Base-by-base conservation (phyloP, 2,797 vertebrate species). In the Chromis chromis region DNA sequence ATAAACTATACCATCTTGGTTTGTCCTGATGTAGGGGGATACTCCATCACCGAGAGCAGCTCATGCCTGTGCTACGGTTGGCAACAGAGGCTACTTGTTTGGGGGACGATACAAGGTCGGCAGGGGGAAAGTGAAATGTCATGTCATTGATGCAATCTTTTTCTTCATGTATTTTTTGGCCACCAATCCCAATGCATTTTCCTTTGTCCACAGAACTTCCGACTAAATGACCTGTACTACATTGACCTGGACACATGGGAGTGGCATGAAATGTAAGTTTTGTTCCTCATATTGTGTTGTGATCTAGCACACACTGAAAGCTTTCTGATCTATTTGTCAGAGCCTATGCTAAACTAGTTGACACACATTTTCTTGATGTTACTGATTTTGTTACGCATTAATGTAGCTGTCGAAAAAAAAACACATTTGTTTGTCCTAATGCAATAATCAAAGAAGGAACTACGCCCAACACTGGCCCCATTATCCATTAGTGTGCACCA, bases 241-340 rank as follows among this genome's bases (percentile, higher is more conserved):
- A 95, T 99, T 76, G 94, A 98, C 86, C 86, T 99, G 94, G 97
- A 99, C 77, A 96, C 94, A 0, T 99, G 98, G 98, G 96, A 96
- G 70, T 99, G 98, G 98, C 96, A 92, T 57, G 97, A 98, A 93
- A 93, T 98, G 98, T 98, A 46, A n/a, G 44, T 46, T 17, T 46
- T 9, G 44, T 36, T 36, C 44, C 14, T 46, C 17, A 46, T 8
- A 19, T 9, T 46, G 17, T 19, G 5, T 19, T 46, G 42, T 46
- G 42, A 46, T 19, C 17, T 46, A n/a, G 44, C 44, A 8, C 44
- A n/a, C 6, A 19, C 14, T 46, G 2, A 46, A 19, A 19, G 6
- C 33, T 36, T 36, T 12, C 10, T 8, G 10, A 36, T 36, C 33
- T 1, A 36, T 11, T 36, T 36, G 12, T 36, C 33, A 36, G 33